phyloP scores from a whole-genome alignment of 2,888 invertebrate species.

The Tricholauxania praeusta region DNA sequence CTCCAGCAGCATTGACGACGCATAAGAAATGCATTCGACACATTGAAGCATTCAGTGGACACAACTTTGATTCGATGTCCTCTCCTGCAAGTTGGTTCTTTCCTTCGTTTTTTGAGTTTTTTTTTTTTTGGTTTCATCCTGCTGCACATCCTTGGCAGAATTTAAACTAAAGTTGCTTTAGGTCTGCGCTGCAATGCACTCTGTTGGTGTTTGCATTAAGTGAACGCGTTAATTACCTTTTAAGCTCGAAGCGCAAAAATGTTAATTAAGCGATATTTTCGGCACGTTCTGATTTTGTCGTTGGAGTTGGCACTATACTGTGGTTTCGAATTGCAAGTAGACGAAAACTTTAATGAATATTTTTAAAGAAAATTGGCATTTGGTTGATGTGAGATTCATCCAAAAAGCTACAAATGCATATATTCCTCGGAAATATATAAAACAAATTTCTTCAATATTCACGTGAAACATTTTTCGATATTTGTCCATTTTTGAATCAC shows the following conservation, averaged over 20 bases:
- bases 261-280: constrained; percentile 67
- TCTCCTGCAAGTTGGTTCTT: constrained; percentile 1
- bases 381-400: too few relatives aligned
- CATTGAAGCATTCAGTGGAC: constrained; percentile 25
- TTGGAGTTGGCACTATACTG: background rate
- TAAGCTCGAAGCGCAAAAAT: constrained; percentile 60
- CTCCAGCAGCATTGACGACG: constrained; percentile 2
- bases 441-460: too few relatives aligned
- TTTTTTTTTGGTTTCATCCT: too few relatives aligned
- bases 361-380: too few relatives aligned
- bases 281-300: constrained; percentile 54
- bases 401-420: too few relatives aligned
- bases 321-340: background rate
- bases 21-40: constrained; percentile 22
- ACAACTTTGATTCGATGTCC: constrained; percentile 27
- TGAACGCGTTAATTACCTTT: constrained; percentile 66
- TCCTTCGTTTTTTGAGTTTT: too few relatives aligned
- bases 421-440: too few relatives aligned
- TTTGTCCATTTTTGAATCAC: too few relatives aligned
- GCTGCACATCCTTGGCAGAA: background rate
- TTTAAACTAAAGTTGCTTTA: too few relatives aligned
- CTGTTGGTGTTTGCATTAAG: constrained; percentile 65
- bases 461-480: too few relatives aligned
- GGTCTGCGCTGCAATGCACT: background rate
- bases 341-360: background rate